These are phyloP conservation scores for Epinephelus fuscoguttatus DNA, from an alignment of 2,113 vertebrate species.

Conservation along the genomic window DNA sequence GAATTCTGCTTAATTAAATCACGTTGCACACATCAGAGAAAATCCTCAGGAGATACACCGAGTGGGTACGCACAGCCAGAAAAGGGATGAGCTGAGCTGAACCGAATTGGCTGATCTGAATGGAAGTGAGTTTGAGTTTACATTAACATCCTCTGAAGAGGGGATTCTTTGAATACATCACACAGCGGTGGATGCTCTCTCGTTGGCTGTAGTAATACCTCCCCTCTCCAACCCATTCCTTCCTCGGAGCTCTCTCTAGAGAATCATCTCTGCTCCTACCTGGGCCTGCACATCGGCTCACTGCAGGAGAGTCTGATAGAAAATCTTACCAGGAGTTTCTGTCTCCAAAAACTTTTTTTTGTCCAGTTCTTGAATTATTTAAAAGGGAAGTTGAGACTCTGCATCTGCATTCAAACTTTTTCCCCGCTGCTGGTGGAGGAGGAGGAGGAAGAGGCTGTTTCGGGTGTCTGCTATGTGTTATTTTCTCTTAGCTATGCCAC, in stretches of 20 bases:
- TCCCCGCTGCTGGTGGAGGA: slow-evolving; percentile 19
- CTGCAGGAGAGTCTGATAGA: slow-evolving; percentile 32
- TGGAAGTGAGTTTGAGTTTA: slow-evolving; percentile 43
- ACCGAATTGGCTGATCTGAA: not conserved
- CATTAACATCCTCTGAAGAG: slow-evolving; percentile 29
- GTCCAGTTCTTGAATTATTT: slow-evolving; percentile 77
- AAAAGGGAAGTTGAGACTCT: slow-evolving; percentile 62
- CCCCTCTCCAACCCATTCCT: slow-evolving; percentile 16
- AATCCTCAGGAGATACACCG: not conserved
- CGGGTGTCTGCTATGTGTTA: not conserved
- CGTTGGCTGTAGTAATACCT: slow-evolving; percentile 23
- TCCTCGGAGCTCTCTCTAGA: slow-evolving; percentile 46
- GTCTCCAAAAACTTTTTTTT: slow-evolving; percentile 50
- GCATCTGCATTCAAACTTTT: slow-evolving; percentile 55
- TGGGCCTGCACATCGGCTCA: slow-evolving; percentile 26
- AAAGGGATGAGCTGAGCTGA: not conserved
- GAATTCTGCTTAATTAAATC: slow-evolving; percentile 50
- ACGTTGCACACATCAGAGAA: slow-evolving; percentile 28
- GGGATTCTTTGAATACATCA: slow-evolving; percentile 39
- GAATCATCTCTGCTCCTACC: slow-evolving; percentile 44
- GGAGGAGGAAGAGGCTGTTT: slow-evolving; percentile 38
- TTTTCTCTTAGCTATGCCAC: slow-evolving; percentile 51
- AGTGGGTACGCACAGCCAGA: slow-evolving; percentile 1
- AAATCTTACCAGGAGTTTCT: slow-evolving; percentile 53
- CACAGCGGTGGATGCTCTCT: not conserved